phyloP scores from a whole-genome alignment of 2,113 vertebrate genomes.

The Athene cunicularia region DNA sequence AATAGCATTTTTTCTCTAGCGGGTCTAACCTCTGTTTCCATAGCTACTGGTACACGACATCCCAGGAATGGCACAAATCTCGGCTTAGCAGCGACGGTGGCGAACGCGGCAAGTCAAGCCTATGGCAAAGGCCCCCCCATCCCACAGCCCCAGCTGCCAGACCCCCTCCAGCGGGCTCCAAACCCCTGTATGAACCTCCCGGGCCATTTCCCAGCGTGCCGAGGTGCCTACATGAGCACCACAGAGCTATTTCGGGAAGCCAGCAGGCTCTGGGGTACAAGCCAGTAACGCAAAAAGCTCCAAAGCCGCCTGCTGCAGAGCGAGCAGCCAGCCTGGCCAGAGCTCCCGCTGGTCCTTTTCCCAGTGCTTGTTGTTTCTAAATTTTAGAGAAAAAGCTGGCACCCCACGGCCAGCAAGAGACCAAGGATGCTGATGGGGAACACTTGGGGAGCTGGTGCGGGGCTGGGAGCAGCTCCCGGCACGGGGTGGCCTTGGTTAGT shows the following conservation, averaged over 20 bases:
- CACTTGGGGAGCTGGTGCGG: accelerated
- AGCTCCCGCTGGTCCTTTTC: background rate
- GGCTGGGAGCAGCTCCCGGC: background rate
- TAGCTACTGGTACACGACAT: slow-evolving; percentile 49
- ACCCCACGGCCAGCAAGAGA: accelerated
- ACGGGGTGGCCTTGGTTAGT: background rate
- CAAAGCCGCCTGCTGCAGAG: background rate
- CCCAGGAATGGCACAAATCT: background rate
- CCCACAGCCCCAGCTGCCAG: accelerated
- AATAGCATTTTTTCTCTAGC: slow-evolving; percentile 16
- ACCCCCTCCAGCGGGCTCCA: background rate
- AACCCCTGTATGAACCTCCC: background rate
- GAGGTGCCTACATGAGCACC: background rate
- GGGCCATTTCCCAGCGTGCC: background rate
- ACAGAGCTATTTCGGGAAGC: slow-evolving; percentile 36
- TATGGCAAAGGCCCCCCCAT: background rate
- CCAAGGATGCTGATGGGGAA: background rate
- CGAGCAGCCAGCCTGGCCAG: background rate
- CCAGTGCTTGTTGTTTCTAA: accelerated
- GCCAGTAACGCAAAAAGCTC: background rate
- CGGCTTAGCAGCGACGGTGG: background rate
- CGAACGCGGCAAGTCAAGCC: background rate
- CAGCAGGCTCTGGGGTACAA: background rate
- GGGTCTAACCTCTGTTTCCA: slow-evolving; percentile 56
- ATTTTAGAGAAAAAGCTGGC: background rate